phyloP scores from a whole-genome alignment of 1,140 invertebrate species.

The Daktulosphaira vitifoliae region DNA sequence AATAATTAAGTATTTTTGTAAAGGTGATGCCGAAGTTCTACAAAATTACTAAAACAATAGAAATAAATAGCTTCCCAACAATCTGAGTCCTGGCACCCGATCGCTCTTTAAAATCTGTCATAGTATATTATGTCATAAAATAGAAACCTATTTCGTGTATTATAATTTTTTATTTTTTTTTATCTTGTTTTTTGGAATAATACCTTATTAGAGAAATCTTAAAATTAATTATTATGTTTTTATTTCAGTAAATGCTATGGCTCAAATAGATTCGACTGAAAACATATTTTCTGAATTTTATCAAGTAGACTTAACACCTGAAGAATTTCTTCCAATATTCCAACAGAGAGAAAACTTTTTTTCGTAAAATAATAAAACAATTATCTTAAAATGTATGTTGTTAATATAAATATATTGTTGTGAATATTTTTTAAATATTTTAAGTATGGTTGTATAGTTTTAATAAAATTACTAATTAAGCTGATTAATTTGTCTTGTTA shows the following conservation, averaged over 20 bases:
- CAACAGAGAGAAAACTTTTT: slow-evolving; percentile 78
- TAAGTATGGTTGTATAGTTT: slow-evolving; percentile 28
- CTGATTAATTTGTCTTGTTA: too few species aligned
- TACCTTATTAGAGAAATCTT: not conserved
- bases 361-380: slow-evolving; percentile 47
- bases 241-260: slow-evolving; percentile 60
- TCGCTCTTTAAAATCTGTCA: too few species aligned
- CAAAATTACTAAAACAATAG: too few species aligned
- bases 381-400: slow-evolving; percentile 24
- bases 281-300: slow-evolving; percentile 50
- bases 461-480: slow-evolving; percentile 19
- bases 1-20: too few species aligned
- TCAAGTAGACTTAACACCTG: slow-evolving; percentile 54
- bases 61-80: too few species aligned
- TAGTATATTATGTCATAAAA: too few species aligned
- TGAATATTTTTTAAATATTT: slow-evolving; percentile 27
- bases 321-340: slow-evolving; percentile 61
- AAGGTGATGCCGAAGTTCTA: too few species aligned
- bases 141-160: too few species aligned
- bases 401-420: slow-evolving; percentile 26
- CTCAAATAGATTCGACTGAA: slow-evolving; percentile 45
- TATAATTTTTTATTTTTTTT: slow-evolving; percentile 5
- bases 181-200: not conserved
- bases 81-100: too few species aligned
- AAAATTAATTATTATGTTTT: slow-evolving; percentile 22